Percentiles rank a stretch among this genome's conserved stretches.
Conservation (phyloP, 53 echinoderm and acorn worm species). For the Paelopatides confundens region DNA sequence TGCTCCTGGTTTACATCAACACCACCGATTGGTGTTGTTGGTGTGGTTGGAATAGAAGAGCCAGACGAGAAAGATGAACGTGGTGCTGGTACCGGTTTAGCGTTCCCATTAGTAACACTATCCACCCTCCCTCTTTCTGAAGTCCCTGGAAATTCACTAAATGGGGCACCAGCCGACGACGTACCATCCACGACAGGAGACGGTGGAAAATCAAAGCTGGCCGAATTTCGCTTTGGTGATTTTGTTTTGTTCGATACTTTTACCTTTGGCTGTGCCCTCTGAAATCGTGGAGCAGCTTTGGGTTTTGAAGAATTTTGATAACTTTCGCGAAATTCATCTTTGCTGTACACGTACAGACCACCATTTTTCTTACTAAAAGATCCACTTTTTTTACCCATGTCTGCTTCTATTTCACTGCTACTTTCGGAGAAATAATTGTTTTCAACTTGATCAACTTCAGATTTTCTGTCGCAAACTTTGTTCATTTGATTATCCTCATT, state of each 20-base stretch:
- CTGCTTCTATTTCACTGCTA: not conserved
- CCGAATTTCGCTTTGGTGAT: not conserved
- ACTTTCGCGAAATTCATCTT: slow-evolving; percentile 31
- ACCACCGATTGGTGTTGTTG: not conserved
- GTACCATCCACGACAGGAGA: too few species aligned
- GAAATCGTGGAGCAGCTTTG: not conserved
- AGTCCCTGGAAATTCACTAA: not conserved
- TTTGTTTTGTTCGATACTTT: not conserved
- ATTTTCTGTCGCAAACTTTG: too few species aligned
- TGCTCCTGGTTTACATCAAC: not conserved
- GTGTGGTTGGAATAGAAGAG: not conserved
- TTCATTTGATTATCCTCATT: too few species aligned
- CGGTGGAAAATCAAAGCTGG: too few species aligned
- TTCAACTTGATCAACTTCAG: too few species aligned
- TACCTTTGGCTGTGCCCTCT: not conserved
- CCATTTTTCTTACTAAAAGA: slow-evolving; percentile 44
- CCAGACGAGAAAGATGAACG: not conserved
- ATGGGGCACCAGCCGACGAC: too few species aligned
- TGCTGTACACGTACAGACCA: slow-evolving; percentile 17
- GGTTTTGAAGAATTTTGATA: slow-evolving; percentile 9
- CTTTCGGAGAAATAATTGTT: too few species aligned
- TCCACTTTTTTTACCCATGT: slow-evolving; percentile 45
- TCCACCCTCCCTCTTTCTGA: not conserved
- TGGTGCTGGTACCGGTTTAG: slow-evolving; percentile 3
- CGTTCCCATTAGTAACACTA: not conserved